Evolutionary conservation across 2,113 vertebrate genomes (phyloP), one percentile per base, ranked within the genome.

Genomic region (Oenanthe oenanthe): DNA sequence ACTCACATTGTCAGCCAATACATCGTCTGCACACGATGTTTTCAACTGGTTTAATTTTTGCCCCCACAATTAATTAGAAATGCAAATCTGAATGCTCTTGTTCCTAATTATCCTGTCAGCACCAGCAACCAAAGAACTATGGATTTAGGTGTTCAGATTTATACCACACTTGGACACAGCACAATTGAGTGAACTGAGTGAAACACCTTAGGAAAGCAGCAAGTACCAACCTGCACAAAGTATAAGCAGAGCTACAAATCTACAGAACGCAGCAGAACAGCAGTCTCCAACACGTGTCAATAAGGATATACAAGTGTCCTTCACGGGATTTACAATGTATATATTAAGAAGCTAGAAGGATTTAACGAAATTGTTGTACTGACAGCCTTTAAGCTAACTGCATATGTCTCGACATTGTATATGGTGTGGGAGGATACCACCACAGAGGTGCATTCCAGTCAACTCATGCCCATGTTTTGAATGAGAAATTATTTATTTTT

Each of bases 401-500:
- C 94, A 82, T 93, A 28, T 57, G 85, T 67, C 76, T 88, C 94
- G 91, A 95, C 94, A 92, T 95, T 65, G 42, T 71, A n/a, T 61
- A 40, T 81, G 87, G 88, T 75, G 73, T 75, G 83, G 89, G 73
- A 77, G 53, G 43, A 81, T 36, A 95, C 92, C 76, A 85, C 85
- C 89, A 71, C 53, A 54, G 94, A 96, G 66, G 72, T 82, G 32
- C 76, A 86, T 96, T 97, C 96, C 91, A 97, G 88, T 96, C 63
- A 95, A 82, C 83, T 92, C 79, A 77, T 88, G 73, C 82, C 94
- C 80, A 7, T 73, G 89, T 97, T 97, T 98, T 97, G 93, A 97
- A 87, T 85, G 96, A 97, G 95, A 89, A 93, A 96, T 82, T 77
- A 98, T 98, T 98, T 98, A 97, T 96, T 96, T 97, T 97, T 96